Base-by-base conservation (phyloP, 2,113 vertebrate species). In the Willisornis vidua region DNA sequence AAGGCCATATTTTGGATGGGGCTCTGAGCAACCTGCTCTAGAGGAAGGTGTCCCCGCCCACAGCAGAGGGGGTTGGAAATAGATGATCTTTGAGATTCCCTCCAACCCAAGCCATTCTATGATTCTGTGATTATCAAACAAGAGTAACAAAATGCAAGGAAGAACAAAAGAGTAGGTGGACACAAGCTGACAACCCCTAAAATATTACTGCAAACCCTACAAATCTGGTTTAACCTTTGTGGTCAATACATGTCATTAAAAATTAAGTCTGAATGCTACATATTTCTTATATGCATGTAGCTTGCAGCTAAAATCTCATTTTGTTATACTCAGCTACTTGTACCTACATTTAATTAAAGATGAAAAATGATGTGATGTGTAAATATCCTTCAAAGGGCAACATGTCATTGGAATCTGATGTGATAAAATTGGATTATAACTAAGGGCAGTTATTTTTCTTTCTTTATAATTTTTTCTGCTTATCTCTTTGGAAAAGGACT, bases 361-460 rank as follows among this genome's bases (percentile, higher is more conserved):
- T 78, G 91, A 89, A 93, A 93, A 96, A 94, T 82, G 1, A 84
- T 89, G 57, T 78, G 86, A 75, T 94, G 76, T 96, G 93, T 85
- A 93, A 93, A 92, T 87, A 92, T 41, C 70, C 39, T 93, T 92
- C 68, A 95, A 95, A 96, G 79, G 86, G 68, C 76, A 96, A 70
- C n/a, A 77, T 86, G 76, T 77, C 84, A 54, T 24, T 86, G 85
- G 37, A 92, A 90, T 62, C 59, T 51, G 39, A 85, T 65, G 66
- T 78, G 77, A 85, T 61, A 7, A 87, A 86, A 84, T 11, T 59
- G 31, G 31, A 89, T 84, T 61, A 73, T 78, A 92, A 89, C 81
- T 78, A 87, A 31, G 31, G 24, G 17, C 52, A 81, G 57, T 48
- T 90, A 31, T 52, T 93, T 45, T 86, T 37, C 61, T 70, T 92